phyloP scores from a whole-genome alignment of 2,797 vertebrate species.

The Rousettus madagascariensis region DNA sequence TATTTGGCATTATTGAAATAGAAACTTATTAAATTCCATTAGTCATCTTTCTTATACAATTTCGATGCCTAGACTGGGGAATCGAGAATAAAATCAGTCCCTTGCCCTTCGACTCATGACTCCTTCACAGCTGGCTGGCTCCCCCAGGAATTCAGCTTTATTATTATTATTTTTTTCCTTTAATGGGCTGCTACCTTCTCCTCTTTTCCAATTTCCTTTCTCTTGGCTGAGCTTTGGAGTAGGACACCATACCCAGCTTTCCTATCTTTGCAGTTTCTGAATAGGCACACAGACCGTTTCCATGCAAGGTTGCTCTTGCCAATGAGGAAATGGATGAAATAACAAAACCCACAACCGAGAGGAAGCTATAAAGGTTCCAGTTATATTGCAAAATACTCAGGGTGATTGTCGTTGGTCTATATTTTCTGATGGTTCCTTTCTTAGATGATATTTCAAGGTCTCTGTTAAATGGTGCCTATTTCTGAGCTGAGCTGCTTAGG shows the following conservation, averaged over 20 bases:
- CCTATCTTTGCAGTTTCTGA: background rate
- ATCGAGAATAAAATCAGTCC: constrained; percentile 42
- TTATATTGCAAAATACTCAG: background rate
- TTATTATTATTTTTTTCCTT: background rate
- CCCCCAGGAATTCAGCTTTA: background rate
- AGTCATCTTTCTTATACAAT: constrained; percentile 45
- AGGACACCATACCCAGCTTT: background rate
- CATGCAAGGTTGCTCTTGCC: background rate
- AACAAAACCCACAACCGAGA: background rate
- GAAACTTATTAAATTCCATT: constrained; percentile 46
- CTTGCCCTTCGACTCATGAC: background rate
- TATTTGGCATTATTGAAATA: constrained; percentile 44
- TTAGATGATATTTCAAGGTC: background rate
- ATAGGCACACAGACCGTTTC: background rate
- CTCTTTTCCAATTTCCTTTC: background rate
- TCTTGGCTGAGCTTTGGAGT: background rate
- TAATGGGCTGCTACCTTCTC: background rate
- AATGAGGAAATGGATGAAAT: background rate
- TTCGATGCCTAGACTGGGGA: constrained; percentile 33
- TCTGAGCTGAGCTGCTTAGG: background rate
- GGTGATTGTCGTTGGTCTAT: background rate
- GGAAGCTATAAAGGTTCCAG: background rate
- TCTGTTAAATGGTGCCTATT: background rate
- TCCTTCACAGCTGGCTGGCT: constrained; percentile 7
- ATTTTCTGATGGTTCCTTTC: background rate